Conservation (phyloP, 2,113 vertebrate genomes). For the Aspiorhynchus laticeps region DNA sequence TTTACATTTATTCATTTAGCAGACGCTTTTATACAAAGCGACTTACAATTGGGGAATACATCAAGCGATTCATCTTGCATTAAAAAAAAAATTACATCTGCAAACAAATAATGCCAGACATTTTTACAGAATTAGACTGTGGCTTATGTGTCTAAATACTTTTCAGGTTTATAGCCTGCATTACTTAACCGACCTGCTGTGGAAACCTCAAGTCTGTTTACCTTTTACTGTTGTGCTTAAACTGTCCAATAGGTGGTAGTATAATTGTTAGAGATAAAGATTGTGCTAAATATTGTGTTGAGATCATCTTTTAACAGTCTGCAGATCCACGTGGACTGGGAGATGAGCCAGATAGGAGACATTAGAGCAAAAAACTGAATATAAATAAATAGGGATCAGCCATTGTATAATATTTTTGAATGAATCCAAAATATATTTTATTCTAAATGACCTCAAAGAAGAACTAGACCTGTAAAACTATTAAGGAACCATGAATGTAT, state of each 20-base stretch:
- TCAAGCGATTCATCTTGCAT: too few relatives aligned
- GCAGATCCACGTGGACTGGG: not conserved
- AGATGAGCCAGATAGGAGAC: conserved; percentile 8
- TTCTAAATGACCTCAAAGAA: not conserved
- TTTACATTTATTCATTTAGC: too few relatives aligned
- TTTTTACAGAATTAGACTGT: not conserved
- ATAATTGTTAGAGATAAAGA: conserved; percentile 27
- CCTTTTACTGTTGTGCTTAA: conserved; percentile 26
- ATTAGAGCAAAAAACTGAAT: conserved; percentile 27
- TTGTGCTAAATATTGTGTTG: not conserved
- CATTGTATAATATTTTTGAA: conserved; percentile 25
- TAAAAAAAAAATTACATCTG: not conserved
- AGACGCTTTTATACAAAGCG: too few relatives aligned
- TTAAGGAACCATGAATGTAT: not conserved
- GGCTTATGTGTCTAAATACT: not conserved
- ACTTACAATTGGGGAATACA: too few relatives aligned
- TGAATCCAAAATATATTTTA: conserved; percentile 5
- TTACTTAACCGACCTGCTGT: not conserved
- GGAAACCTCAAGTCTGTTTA: not conserved
- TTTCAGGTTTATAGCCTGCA: not conserved
- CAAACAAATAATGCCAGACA: not conserved
- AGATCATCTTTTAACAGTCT: conserved; percentile 28
- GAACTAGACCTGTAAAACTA: not conserved
- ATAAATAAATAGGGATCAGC: conserved; percentile 25
- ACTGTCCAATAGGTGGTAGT: conserved; percentile 48